These are phyloP conservation scores for Crocodylus rhombifer DNA, from an alignment of 2,797 vertebrate species.

Conservation along the genomic window DNA sequence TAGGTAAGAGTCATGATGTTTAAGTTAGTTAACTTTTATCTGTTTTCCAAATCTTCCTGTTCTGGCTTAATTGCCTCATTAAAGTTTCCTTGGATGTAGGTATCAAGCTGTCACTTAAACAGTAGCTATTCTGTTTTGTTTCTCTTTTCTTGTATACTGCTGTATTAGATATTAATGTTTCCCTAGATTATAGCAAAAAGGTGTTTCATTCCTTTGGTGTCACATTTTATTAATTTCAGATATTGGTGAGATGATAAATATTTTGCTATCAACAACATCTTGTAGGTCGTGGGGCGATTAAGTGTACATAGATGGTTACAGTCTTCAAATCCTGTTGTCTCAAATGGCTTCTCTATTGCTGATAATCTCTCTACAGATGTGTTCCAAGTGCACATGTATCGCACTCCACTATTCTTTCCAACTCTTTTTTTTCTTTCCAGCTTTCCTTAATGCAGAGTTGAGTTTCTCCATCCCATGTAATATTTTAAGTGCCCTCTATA, in stretches of 20 bases:
- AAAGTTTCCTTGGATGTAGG: neutral
- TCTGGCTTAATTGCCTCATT: slow-evolving; percentile 10
- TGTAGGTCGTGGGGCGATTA: slow-evolving; percentile 46
- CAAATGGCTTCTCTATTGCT: neutral
- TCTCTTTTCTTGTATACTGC: slow-evolving; percentile 48
- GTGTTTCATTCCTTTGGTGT: slow-evolving; percentile 72
- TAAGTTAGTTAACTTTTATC: neutral
- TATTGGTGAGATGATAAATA: slow-evolving; percentile 47
- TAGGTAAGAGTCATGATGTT: neutral
- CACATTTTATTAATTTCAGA: slow-evolving; percentile 74
- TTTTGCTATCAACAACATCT: slow-evolving; percentile 57
- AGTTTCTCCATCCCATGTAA: slow-evolving; percentile 24
- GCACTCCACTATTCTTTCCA: neutral
- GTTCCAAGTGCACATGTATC: slow-evolving; percentile 24
- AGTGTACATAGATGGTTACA: slow-evolving; percentile 54
- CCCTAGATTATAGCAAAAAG: slow-evolving; percentile 44
- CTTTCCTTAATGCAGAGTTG: neutral
- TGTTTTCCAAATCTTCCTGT: neutral
- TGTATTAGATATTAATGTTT: slow-evolving; percentile 65
- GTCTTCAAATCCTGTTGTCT: slow-evolving; percentile 62
- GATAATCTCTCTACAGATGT: slow-evolving; percentile 19
- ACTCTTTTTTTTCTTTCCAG: neutral
- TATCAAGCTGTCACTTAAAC: neutral
- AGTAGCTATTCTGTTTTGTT: slow-evolving; percentile 35
- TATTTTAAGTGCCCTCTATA: slow-evolving; percentile 8